Evolutionary conservation across 1,140 invertebrate species (phyloP), one percentile per base, ranked within the genome.

Genomic region (Drosophila dunni): DNA sequence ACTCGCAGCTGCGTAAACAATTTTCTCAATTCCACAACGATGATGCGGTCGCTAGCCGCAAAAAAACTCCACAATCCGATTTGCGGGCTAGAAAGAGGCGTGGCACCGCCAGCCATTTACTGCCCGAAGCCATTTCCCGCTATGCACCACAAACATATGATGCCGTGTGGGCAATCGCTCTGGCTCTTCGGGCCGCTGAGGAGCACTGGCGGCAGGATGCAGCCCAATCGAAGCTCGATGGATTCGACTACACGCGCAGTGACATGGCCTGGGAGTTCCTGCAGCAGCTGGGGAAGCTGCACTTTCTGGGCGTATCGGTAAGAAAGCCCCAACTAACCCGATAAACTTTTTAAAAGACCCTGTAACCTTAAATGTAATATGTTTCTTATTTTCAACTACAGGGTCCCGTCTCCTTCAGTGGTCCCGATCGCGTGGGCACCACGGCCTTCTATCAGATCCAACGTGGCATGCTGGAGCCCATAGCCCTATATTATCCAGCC

Each of bases 341-440:
- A 2, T 2, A 20, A 20, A 1, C 17, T 20, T 20, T 20, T 20
- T 20, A 20, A 0, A 20, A 20, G 17, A 20, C 17, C 17, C 17
- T 11, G 13, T 24, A 36, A 29, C n/a, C n/a, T n/a, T n/a, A n/a
- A 57, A 57, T 7, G 11, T 1, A 42, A 44, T 20, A 6, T 1
- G 8, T n/a, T 24, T 15, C 1, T 10, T 11, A 45, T 58, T 45
- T 20, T 17, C 4, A 11, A 4, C 46, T 56, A 60, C 53, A 98
- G 97, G 97, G 97, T 11, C 97, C 97, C 11, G 95, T 98, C 0
- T 96, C 96, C 0, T 98, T 98, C 83, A 95, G 95, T 77, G 97
- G 97, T 2, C 95, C 96, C 0, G 97, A 98, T 92, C 94, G 97
- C 46, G 94, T 97, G 56, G 97, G 97, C 48, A 95, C 97, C 75